These are phyloP conservation scores for Eristalis intricaria DNA, from an alignment of 2,888 invertebrate genomes.

Conservation along the genomic window DNA sequence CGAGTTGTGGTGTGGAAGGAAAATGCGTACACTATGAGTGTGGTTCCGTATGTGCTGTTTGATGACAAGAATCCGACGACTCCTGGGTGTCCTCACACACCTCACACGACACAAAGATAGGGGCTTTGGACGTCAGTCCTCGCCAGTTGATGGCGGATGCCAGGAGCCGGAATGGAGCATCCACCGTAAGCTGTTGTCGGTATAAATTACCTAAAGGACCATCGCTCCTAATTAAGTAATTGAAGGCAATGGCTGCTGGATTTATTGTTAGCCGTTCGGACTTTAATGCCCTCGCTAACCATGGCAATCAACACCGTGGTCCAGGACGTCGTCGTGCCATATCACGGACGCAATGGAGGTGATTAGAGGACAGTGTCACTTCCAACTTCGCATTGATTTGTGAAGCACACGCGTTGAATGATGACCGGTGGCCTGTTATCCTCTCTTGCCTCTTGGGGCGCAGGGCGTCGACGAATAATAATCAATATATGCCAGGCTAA, in stretches of 20 bases:
- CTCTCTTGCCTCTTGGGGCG: constrained; percentile 18
- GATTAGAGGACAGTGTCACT: constrained; percentile 53
- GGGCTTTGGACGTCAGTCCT: constrained; percentile 11
- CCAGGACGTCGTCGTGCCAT: neutral
- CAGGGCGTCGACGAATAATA: constrained; percentile 41
- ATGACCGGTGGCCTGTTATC: constrained; percentile 1
- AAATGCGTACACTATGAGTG: constrained; percentile 31
- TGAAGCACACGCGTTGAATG: constrained; percentile 39
- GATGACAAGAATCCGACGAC: constrained; percentile 24
- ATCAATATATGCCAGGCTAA: constrained; percentile 55
- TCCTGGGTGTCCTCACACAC: constrained; percentile 10
- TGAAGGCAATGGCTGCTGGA: constrained; percentile 77
- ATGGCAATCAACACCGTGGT: constrained; percentile 25
- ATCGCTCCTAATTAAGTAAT: constrained; percentile 79
- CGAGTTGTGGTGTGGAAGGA: neutral
- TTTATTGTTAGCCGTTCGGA: constrained; percentile 73
- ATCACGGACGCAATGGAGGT: constrained; percentile 29
- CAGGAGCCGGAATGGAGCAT: constrained; percentile 14
- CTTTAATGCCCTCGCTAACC: constrained; percentile 40
- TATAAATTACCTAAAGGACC: constrained; percentile 77
- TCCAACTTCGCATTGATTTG: constrained; percentile 60
- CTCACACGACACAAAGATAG: constrained; percentile 19
- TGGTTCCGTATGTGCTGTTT: neutral
- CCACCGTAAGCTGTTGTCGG: constrained; percentile 53
- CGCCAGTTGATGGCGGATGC: constrained; percentile 35